A percentile compares a stretch with the other conserved stretches of the same genome.
phyloP scores from a whole-genome alignment of 2,113 vertebrate genomes.

The Gallinago jamesoni region DNA sequence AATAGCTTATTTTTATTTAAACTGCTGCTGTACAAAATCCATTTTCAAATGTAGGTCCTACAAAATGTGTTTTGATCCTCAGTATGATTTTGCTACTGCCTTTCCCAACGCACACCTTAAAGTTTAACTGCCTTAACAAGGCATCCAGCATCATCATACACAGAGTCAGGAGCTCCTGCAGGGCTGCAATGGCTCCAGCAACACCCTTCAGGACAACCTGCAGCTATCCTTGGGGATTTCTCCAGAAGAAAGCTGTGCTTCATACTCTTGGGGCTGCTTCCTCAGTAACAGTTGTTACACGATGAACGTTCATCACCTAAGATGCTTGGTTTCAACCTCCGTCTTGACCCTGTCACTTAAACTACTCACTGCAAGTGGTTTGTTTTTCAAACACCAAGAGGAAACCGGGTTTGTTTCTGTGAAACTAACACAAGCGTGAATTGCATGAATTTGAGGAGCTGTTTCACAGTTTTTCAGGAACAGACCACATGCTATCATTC shows the following conservation, averaged over 20 bases:
- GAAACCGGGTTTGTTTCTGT: background rate
- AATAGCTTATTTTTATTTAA: background rate
- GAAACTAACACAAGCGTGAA: background rate
- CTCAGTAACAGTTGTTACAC: background rate
- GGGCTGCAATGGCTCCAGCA: too few species aligned
- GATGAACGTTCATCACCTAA: too few species aligned
- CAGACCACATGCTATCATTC: background rate
- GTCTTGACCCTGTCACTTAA: background rate
- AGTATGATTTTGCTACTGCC: background rate
- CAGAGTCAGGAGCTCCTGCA: background rate
- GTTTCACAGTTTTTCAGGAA: background rate
- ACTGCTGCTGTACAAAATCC: background rate
- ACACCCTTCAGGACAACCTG: background rate
- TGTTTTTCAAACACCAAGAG: background rate
- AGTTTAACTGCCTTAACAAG: fast-evolving
- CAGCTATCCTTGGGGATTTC: background rate
- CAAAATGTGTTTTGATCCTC: background rate
- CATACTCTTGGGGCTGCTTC: background rate
- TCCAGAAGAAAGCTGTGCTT: background rate
- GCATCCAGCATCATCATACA: fast-evolving
- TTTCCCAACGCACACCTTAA: background rate
- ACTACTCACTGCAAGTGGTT: background rate
- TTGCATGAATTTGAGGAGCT: background rate
- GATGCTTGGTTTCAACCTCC: background rate
- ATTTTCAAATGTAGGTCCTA: background rate